Percentiles rank a stretch among this genome's conserved stretches.
phyloP scores from a whole-genome alignment of 1,140 invertebrate species.

The Theocolax elegans region DNA sequence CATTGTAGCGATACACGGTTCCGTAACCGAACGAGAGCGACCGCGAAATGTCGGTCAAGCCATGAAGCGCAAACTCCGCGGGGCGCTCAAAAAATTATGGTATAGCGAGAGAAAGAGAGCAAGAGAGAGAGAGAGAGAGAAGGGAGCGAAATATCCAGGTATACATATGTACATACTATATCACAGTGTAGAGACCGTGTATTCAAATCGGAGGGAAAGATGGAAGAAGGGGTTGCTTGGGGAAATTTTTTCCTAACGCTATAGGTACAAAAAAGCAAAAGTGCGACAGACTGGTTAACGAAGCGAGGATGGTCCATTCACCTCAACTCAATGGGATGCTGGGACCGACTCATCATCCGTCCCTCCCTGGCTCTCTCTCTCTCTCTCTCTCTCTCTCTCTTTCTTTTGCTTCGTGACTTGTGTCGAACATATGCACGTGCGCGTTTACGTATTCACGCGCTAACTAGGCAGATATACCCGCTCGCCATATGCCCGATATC shows the following conservation, averaged over 20 bases:
- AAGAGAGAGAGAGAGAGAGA: no score
- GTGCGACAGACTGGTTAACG: slow-evolving; percentile 69
- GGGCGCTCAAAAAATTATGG: no score
- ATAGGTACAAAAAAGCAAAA: slow-evolving; percentile 51
- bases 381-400: no score
- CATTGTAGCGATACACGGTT: no score
- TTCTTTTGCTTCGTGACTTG: slow-evolving; percentile 31
- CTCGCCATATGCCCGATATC: slow-evolving; percentile 31
- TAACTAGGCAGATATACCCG: slow-evolving; percentile 26
- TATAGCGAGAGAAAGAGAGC: no score
- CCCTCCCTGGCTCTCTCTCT: slow-evolving; percentile 33
- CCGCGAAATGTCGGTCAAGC: no score
- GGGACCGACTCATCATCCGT: slow-evolving; percentile 46
- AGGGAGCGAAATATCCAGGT: no score
- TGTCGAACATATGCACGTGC: slow-evolving; percentile 1
- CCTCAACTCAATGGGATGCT: slow-evolving; percentile 65
- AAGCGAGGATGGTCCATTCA: slow-evolving; percentile 68
- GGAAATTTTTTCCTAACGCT: slow-evolving; percentile 52
- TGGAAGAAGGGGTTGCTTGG: slow-evolving; percentile 63
- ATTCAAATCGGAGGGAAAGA: slow-evolving; percentile 48
- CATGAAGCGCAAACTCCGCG: no score
- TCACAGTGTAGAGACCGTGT: no score
- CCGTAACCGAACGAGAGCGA: no score
- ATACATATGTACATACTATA: no score
- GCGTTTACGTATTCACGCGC: slow-evolving; percentile 2